Evolutionary conservation across 2,797 vertebrate species (phyloP).

Genomic region (Poecilia velifera): DNA sequence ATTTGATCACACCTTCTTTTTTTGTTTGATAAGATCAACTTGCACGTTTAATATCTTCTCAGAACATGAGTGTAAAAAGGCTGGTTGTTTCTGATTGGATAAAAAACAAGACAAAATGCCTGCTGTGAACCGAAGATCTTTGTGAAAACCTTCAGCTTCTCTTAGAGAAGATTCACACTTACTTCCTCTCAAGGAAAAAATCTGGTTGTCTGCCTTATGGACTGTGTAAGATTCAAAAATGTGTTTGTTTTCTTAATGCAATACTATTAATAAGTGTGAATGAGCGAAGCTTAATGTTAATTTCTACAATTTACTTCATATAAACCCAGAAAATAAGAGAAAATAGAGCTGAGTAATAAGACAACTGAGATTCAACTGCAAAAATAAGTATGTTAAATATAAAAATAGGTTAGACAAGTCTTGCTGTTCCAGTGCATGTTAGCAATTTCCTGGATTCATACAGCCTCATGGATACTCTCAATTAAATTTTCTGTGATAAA

Average conservation of each 20-base stretch:
- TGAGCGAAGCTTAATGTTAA: not conserved
- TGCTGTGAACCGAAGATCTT: not conserved
- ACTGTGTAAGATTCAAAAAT: not conserved
- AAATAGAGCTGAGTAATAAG: not conserved
- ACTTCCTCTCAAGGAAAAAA: not conserved
- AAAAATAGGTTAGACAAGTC: not conserved
- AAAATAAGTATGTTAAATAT: not conserved
- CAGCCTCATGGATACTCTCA: not conserved
- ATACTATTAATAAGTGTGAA: not conserved
- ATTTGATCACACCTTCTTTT: not conserved
- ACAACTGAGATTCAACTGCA: not conserved
- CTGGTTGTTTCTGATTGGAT: not conserved
- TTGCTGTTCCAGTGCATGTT: not conserved
- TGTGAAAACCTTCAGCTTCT: not conserved
- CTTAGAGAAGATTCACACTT: not conserved
- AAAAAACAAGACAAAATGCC: not conserved
- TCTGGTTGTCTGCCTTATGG: not conserved
- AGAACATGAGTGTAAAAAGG: not conserved
- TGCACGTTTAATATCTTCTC: not conserved
- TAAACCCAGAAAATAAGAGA: not conserved
- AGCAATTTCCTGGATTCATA: not conserved
- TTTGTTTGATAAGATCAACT: not conserved
- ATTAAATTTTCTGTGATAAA: not conserved
- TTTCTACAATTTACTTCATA: not conserved
- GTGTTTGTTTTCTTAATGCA: not conserved